Evolutionary conservation across 1,140 invertebrate genomes (phyloP), one percentile per base, ranked within the genome.

Genomic region (Potamilus streckersoni): DNA sequence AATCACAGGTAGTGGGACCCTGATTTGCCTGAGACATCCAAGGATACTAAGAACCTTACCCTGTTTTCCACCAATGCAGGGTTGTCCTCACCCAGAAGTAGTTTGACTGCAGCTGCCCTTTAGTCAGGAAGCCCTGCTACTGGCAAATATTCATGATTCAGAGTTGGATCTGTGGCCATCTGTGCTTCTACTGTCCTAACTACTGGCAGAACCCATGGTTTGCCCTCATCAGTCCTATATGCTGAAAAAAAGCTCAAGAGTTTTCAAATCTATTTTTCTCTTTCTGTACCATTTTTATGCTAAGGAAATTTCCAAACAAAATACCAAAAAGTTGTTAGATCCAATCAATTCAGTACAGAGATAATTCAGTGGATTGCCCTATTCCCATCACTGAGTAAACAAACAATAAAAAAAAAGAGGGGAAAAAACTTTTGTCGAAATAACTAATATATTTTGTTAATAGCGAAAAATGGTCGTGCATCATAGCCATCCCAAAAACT

Each of bases 141-240:
- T 13, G 97, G 97, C 56, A 99, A 91, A 91, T 99, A 99, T 90
- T 99, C 98, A 90, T 99, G 97, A 86, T 98, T 98, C 67, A 98
- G 92, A 2, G 93, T 92, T 20, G 93, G 91, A 91, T 99, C 95
- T 55, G 91, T 91, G 27, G 96, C 95, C 86, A 99, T 92, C 71
- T 92, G 88, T 71, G 93, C 93, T 91, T 99, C 98, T n/a, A 95
- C 95, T 89, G 96, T 95, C 31, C 93, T 91, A 0, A 99, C 98
- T 68, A 99, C 96, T 15, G 98, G 98, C 73, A 99, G 89, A 4
- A 99, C 97, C 97, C 97, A 99, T 74, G 98, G 98, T 89, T 97
- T 95, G 0, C 95, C 95, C 84, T 96, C 94, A 82, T 95, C 94
- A 63, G 96, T 97, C 80, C 98, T 92, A 89, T 99, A 99, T 66